Conservation (phyloP, 2,113 vertebrate species). For the Cynopterus brachyotis region DNA sequence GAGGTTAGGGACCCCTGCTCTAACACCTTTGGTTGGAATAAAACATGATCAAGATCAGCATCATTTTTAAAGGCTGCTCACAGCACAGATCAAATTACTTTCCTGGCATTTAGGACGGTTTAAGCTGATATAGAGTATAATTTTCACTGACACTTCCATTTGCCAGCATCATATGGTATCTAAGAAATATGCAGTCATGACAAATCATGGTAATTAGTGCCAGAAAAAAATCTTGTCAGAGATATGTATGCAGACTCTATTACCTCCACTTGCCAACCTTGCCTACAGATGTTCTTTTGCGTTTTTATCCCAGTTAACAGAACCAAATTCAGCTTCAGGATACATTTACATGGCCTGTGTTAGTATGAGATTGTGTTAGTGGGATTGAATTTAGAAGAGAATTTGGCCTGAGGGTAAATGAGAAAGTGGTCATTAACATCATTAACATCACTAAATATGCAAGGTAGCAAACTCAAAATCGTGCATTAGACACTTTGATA, state of each 20-base stretch:
- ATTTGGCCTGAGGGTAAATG: neutral
- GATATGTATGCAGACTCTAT: neutral
- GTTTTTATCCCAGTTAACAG: neutral
- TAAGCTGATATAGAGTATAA: constrained; percentile 43
- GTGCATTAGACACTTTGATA: neutral
- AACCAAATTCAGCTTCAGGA: neutral
- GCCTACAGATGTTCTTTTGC: neutral
- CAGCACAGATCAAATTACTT: constrained; percentile 27
- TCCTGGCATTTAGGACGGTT: constrained; percentile 7
- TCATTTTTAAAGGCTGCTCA: neutral
- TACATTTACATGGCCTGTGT: neutral
- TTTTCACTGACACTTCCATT: constrained; percentile 50
- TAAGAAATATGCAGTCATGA: constrained; percentile 46
- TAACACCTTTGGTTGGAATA: neutral
- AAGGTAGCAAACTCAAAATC: neutral
- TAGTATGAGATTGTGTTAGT: neutral
- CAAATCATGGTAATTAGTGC: constrained; percentile 50
- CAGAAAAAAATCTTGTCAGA: neutral
- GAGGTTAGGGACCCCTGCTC: no score
- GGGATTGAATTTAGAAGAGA: neutral
- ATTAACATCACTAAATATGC: neutral
- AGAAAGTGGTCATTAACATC: neutral
- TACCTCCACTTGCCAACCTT: constrained; percentile 19
- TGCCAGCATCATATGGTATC: constrained; percentile 48
- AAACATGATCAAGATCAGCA: neutral